Evolutionary conservation across 2,888 invertebrate species (phyloP), one percentile per base, ranked within the genome.

Genomic region (Amphipoea oculea): DNA sequence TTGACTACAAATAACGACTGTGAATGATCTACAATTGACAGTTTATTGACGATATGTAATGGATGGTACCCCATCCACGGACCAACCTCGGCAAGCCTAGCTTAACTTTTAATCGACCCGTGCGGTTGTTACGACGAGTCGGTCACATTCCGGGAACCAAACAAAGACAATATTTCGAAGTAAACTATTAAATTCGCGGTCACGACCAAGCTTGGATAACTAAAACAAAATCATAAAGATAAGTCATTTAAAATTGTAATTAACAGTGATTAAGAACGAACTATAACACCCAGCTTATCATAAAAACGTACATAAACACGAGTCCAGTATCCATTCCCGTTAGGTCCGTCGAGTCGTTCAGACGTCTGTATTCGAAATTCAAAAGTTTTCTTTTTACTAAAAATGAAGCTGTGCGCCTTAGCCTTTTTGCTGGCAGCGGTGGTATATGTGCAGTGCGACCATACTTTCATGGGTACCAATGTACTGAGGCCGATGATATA

Each of bases 381-480:
- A 67, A 65, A 29, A 63, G 42, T 51, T 20, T 23, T 0, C 5
- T 29, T 57, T 45, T 54, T 29, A 0, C 51, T 45, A 0, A 88
- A 71, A 78, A 92, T 94, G 94, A 94, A 90, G 60, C 42, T 84
- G 36, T 69, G 67, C 23, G 78, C 86, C 12, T 17, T 90, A 5
- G 67, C 86, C 0, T 86, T 92, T 66, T 57, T 93, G 40, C 75
- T 94, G 1, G 89, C 91, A 0, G 84, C 82, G 0, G 76, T 94
- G 0, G 92, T 92, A 0, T 76, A 91, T 11, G 94, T 93, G 3
- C 92, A 95, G 74, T 92, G 95, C 86, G 81, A 84, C 1, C 94
- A 95, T 75, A 92, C 92, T 0, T 96, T 96, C 70, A 42, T 95
- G 57, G 96, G 96, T 0, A 94, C 95, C 0, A 96, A 88, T 82